Conservation (phyloP, 2,797 vertebrate genomes). For the Chelmon rostratus region DNA sequence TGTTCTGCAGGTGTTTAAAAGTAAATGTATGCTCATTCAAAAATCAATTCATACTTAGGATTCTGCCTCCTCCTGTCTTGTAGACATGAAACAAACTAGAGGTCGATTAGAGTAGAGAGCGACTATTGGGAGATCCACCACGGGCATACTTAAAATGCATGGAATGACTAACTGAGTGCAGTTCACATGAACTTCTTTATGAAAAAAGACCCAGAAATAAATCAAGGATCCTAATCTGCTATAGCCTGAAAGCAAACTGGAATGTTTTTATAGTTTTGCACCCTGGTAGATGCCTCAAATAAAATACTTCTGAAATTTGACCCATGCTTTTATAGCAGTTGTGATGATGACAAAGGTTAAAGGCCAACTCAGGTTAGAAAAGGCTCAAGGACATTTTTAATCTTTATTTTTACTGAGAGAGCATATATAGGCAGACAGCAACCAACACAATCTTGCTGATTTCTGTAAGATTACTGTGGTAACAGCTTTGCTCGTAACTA, state of each 20-base stretch:
- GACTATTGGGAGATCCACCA: slow-evolving; percentile 48
- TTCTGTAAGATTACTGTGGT: too few relatives aligned
- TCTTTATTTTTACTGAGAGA: slow-evolving; percentile 4
- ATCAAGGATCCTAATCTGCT: slow-evolving; percentile 42
- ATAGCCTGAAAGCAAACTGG: slow-evolving; percentile 4
- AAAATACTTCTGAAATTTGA: background rate
- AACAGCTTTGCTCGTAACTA: too few relatives aligned
- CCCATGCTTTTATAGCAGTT: background rate
- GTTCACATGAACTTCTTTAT: slow-evolving; percentile 44
- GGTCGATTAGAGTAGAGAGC: slow-evolving; percentile 70
- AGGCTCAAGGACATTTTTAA: background rate
- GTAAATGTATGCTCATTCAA: slow-evolving; percentile 88
- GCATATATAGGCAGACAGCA: background rate
- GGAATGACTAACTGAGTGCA: slow-evolving; percentile 49
- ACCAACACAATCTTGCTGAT: background rate
- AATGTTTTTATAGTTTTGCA: slow-evolving; percentile 16
- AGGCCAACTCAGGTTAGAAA: slow-evolving; percentile 1
- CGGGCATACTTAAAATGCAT: slow-evolving; percentile 61
- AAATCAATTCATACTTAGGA: slow-evolving; percentile 82
- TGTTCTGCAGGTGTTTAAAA: slow-evolving; percentile 80
- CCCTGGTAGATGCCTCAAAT: slow-evolving; percentile 13
- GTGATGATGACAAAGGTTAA: background rate
- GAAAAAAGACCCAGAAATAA: slow-evolving; percentile 36
- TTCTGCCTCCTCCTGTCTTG: slow-evolving; percentile 69
- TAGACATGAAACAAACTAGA: slow-evolving; percentile 72